Percentiles rank a stretch among this genome's conserved stretches.
These are phyloP conservation scores for Paraplagusia blochii DNA, from an alignment of 2,113 vertebrate genomes.

Conservation along the genomic window DNA sequence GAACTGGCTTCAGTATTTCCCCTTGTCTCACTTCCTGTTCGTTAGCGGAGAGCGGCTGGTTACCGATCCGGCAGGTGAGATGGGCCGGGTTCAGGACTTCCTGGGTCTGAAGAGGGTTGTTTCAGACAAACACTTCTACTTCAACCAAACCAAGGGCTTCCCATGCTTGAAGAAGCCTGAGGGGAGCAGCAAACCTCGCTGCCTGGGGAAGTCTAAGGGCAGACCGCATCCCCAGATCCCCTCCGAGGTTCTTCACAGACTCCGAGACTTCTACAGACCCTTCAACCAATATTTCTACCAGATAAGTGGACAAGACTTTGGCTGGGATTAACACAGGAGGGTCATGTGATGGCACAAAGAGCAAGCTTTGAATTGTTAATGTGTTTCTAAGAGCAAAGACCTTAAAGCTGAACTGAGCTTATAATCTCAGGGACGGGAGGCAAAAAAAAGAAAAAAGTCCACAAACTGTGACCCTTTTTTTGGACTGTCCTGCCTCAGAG, in stretches of 20 bases:
- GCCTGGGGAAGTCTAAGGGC: slow-evolving; percentile 93
- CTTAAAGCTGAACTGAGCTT: slow-evolving; percentile 15
- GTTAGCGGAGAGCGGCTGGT: slow-evolving; percentile 91
- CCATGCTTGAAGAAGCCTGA: slow-evolving; percentile 93
- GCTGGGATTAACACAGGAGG: slow-evolving; percentile 83
- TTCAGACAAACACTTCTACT: slow-evolving; percentile 92
- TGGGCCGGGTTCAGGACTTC: slow-evolving; percentile 92
- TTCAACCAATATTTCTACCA: slow-evolving; percentile 93
- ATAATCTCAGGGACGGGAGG: slow-evolving; percentile 54
- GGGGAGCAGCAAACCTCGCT: slow-evolving; percentile 82
- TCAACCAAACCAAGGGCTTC: slow-evolving; percentile 94
- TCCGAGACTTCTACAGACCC: slow-evolving; percentile 89
- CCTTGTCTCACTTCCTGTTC: slow-evolving; percentile 85
- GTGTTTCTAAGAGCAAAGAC: slow-evolving; percentile 1
- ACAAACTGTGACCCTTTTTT: slow-evolving; percentile 2
- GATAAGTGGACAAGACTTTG: slow-evolving; percentile 92
- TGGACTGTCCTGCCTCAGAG: slow-evolving; percentile 17
- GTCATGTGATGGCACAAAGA: neutral
- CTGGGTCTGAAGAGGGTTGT: slow-evolving; percentile 87
- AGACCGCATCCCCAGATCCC: slow-evolving; percentile 86
- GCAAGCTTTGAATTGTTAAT: neutral
- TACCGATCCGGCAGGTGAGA: slow-evolving; percentile 85
- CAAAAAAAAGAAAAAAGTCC: slow-evolving; percentile 17
- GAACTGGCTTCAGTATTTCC: slow-evolving; percentile 88
- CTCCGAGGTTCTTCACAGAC: slow-evolving; percentile 77